Evolutionary conservation across 2,797 vertebrate genomes (phyloP).

Genomic region (Potorous gilbertii): DNA sequence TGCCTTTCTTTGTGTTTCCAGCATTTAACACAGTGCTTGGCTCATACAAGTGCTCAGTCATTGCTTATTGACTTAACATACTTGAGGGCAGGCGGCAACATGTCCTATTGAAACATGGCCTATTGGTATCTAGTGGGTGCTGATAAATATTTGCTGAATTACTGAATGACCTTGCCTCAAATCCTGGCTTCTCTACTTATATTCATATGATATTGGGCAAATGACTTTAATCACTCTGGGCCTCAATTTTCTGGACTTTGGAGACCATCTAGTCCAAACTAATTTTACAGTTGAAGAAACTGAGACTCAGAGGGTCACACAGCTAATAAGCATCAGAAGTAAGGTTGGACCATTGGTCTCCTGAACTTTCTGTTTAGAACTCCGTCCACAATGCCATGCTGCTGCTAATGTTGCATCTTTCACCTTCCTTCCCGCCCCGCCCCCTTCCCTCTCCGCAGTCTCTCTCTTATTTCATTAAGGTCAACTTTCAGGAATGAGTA

Average conservation of each 20-base stretch:
- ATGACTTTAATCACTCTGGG: not conserved
- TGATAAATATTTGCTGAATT: not conserved
- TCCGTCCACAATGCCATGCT: not conserved
- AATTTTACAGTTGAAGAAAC: not conserved
- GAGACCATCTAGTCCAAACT: not conserved
- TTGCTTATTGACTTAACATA: not conserved
- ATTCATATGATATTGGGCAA: accelerated
- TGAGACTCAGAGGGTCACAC: not conserved
- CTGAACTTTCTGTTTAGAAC: not conserved
- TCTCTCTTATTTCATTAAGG: not conserved
- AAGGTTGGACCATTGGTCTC: not conserved
- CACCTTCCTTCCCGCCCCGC: accelerated
- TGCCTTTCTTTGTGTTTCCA: not conserved
- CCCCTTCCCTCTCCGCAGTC: accelerated
- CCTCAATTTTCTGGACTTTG: not conserved
- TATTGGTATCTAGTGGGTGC: not conserved
- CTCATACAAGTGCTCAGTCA: not conserved
- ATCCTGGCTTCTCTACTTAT: not conserved
- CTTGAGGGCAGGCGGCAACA: not conserved
- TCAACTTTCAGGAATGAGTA: not conserved
- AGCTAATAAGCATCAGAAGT: not conserved
- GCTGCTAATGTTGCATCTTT: not conserved
- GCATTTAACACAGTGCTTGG: not conserved
- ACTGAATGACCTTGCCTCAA: not conserved
- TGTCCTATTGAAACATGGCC: not conserved